phyloP scores from a whole-genome alignment of 2,888 invertebrate genomes.

The Alloplasta piceator region DNA sequence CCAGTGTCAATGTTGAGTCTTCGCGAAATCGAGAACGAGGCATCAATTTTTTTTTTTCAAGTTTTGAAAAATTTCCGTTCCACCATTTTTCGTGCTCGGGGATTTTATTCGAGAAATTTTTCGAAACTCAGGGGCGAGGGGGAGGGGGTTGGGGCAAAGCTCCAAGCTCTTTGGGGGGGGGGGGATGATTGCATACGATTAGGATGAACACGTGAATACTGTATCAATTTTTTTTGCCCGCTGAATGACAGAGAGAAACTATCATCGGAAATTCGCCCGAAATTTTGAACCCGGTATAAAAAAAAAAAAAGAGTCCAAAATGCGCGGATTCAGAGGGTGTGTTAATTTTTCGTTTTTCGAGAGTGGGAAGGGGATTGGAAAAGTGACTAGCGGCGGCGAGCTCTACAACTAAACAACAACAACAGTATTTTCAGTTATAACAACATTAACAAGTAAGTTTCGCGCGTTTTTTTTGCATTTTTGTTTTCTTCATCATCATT shows the following conservation, averaged over 20 bases:
- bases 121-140: too few relatives aligned
- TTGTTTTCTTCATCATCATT: too few relatives aligned
- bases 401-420: conserved; percentile 84
- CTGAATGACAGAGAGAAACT: conserved; percentile 11
- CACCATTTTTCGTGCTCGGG: too few relatives aligned
- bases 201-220: conserved; percentile 42
- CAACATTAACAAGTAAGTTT: conserved; percentile 83
- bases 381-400: conserved; percentile 84
- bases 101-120: too few relatives aligned
- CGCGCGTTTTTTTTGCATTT: conserved; percentile 52
- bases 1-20: conserved; percentile 16
- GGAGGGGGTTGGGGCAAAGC: too few relatives aligned
- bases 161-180: too few relatives aligned
- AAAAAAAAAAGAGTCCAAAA: too few relatives aligned
- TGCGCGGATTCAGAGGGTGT: conserved; percentile 4
- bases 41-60: conserved; percentile 12
- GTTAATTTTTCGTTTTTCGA: conserved; percentile 22
- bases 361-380: conserved; percentile 51
- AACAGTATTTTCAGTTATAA: conserved; percentile 84
- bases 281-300: too few relatives aligned
- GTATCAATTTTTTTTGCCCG: conserved; percentile 28
- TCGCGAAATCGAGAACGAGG: conserved; percentile 56
- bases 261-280: too few relatives aligned
- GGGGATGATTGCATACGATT: too few relatives aligned
- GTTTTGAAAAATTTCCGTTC: too few relatives aligned